Percentiles rank a stretch among this genome's conserved stretches.
These are phyloP conservation scores for Caranx ignobilis DNA, from an alignment of 2,113 vertebrate genomes.

Conservation along the genomic window DNA sequence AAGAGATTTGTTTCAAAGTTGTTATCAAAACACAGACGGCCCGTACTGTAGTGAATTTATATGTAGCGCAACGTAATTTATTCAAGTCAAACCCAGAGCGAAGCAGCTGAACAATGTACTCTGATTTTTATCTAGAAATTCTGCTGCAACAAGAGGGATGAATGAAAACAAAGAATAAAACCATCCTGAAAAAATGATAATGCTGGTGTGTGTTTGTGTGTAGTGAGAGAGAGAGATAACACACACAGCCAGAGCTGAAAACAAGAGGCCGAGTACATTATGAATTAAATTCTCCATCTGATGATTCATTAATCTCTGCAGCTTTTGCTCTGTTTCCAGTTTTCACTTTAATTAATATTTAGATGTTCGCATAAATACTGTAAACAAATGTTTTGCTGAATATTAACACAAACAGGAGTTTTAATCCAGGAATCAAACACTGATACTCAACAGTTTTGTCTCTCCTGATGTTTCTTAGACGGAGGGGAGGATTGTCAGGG, in stretches of 20 bases:
- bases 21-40: too few species aligned
- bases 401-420: neutral
- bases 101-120: neutral
- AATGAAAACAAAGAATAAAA: neutral
- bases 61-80: neutral
- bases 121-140: neutral
- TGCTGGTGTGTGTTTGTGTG: neutral
- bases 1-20: neutral
- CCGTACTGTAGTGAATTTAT: neutral
- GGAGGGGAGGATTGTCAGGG: slow-evolving; percentile 71
- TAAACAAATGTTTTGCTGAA: neutral
- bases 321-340: too few species aligned
- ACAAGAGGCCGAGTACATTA: neutral
- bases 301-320: neutral
- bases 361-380: neutral
- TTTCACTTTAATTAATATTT: neutral
- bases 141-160: neutral
- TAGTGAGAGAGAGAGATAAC: neutral
- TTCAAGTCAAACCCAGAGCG: neutral
- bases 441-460: neutral
- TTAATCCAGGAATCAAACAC: too few species aligned
- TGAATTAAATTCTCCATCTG: neutral
- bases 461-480: slow-evolving; percentile 47
- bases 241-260: neutral
- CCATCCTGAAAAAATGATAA: neutral